Evolutionary conservation across 1,140 invertebrate species (phyloP), one percentile per base, ranked within the genome.

Genomic region (Cepaea nemoralis): DNA sequence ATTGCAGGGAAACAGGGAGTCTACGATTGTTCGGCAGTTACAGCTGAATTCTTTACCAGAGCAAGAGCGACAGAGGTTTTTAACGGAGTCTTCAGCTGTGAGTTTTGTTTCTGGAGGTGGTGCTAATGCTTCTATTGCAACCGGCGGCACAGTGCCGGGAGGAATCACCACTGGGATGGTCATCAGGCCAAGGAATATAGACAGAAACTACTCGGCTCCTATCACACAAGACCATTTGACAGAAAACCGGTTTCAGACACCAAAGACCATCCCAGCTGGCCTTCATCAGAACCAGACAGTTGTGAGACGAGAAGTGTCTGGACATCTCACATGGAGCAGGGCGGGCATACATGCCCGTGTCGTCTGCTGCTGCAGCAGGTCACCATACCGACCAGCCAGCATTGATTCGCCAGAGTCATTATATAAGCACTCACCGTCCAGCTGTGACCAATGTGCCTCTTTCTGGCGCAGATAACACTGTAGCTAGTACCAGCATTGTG

Each of bases 1-100:
- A 55, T 0, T 71, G 74, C 66, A 74, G 45, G 27, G 50, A 59
- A 22, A 63, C 50, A 24, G 81, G 69, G 39, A 66, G 31, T 84
- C 50, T 12, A 55, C 77, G 22, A 55, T 83, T n/a, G 77, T 77
- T 24, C 48, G 80, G 19, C 82, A 83, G 50, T 80, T 80, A 14
- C 77, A 80, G 40, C 42, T 67, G 1, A 67, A 55, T 22, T 40
- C 77, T 0, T 33, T 84, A 70, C 37, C 74, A 73, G 78, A 83
- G 42, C 73, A 81, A 80, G 63, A 70, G 35, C 19, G 83, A 39
- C 63, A 86, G 73, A 80, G 75, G 12, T 77, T 77, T 66, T 27
- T 66, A 31, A 10, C 75, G 10, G 75, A 77, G 22, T 37, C 75
- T 66, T 27, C 45, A 31, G n/a, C 39, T 35, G 67, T 40, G 67